Conservation (phyloP, 2,888 invertebrate genomes). For the Pomacea canaliculata region DNA sequence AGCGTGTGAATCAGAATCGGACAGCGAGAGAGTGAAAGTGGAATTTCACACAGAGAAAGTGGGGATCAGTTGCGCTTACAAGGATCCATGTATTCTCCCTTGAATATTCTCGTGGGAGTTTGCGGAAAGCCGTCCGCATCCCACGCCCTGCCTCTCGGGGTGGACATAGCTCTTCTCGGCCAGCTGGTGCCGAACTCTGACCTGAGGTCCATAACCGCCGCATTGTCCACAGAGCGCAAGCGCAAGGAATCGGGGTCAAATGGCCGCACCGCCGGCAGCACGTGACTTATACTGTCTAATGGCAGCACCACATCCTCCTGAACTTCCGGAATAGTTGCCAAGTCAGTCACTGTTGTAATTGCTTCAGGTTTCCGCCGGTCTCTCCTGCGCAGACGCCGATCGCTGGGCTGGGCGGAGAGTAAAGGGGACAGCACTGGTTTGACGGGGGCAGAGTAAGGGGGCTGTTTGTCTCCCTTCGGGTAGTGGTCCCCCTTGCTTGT, state of each 20-base stretch:
- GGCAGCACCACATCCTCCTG: constrained; percentile 26
- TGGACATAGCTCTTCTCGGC: constrained; percentile 19
- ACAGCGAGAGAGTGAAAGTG: too few relatives aligned
- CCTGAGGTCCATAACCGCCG: background rate
- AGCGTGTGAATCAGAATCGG: too few relatives aligned
- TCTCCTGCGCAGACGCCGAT: constrained; percentile 15
- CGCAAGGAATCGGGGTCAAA: constrained; percentile 16
- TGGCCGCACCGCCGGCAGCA: background rate
- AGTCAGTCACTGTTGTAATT: background rate
- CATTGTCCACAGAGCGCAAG: constrained; percentile 23
- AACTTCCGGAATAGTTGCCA: constrained; percentile 14
- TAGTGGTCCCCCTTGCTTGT: constrained; percentile 22
- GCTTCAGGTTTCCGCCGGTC: constrained; percentile 2
- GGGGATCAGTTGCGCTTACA: constrained; percentile 36
- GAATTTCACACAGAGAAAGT: too few relatives aligned
- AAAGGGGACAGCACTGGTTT: constrained; percentile 22
- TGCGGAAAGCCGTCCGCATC: constrained; percentile 21
- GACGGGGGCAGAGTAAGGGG: constrained; percentile 42
- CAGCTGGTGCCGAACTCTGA: constrained; percentile 8
- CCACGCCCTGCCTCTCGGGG: constrained; percentile 14
- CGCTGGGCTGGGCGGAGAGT: constrained; percentile 10
- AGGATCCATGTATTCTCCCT: constrained; percentile 52
- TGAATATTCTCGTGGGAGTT: constrained; percentile 42
- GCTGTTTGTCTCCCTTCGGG: constrained; percentile 25
- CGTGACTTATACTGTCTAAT: constrained; percentile 33